These are phyloP conservation scores for Anaspis maculata DNA, from an alignment of 2,888 invertebrate species.

Conservation along the genomic window DNA sequence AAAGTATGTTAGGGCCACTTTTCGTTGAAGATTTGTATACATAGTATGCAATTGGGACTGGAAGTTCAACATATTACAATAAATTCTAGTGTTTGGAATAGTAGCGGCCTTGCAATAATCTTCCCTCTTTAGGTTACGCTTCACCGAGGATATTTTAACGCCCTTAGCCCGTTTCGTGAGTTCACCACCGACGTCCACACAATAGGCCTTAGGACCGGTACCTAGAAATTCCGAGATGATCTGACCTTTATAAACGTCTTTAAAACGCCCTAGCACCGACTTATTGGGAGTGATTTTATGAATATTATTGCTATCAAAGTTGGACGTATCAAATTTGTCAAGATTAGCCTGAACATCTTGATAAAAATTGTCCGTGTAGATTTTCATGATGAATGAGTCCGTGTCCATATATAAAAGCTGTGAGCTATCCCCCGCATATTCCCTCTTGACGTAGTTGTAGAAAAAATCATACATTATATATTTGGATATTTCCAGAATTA, in stretches of 20 bases:
- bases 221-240: slow-evolving; percentile 1
- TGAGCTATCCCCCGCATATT: background rate
- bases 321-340: slow-evolving; percentile 1
- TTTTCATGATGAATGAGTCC: slow-evolving; percentile 5
- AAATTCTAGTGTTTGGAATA: too few relatives aligned
- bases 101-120: too few relatives aligned
- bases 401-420: slow-evolving; percentile 2
- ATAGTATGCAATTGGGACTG: too few relatives aligned
- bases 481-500: slow-evolving; percentile 3
- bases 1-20: too few relatives aligned
- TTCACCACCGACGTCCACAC: too few relatives aligned
- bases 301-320: background rate
- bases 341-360: slow-evolving; percentile 2
- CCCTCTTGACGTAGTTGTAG: background rate
- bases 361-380: slow-evolving; percentile 4
- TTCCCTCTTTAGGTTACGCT: too few relatives aligned
- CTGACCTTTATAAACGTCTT: slow-evolving; percentile 4
- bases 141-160: too few relatives aligned
- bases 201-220: slow-evolving; percentile 3
- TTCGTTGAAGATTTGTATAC: too few relatives aligned
- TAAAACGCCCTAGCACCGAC: slow-evolving; percentile 1
- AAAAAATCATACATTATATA: slow-evolving; percentile 1
- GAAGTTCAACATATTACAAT: too few relatives aligned
- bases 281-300: background rate
- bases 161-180: too few relatives aligned